These are phyloP conservation scores for Bufo bufo DNA, from an alignment of 2,113 vertebrate genomes.

Conservation along the genomic window DNA sequence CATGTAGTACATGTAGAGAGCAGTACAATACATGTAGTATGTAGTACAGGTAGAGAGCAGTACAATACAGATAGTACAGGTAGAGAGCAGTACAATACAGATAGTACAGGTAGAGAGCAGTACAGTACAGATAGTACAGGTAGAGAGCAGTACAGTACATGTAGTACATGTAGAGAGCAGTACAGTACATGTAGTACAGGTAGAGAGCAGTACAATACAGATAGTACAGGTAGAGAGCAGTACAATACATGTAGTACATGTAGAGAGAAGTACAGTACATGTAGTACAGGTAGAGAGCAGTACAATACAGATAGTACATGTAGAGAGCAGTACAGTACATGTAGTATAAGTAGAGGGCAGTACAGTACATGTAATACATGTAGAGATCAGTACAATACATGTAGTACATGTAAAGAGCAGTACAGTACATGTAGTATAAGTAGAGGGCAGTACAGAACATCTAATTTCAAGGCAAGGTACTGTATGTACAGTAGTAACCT, in stretches of 20 bases:
- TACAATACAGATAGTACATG: too few species aligned
- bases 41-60: background rate
- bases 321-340: too few species aligned
- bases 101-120: background rate
- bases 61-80: background rate
- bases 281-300: background rate
- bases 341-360: too few species aligned
- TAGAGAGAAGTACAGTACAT: background rate
- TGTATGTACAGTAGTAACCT: too few species aligned
- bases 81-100: background rate
- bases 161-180: background rate
- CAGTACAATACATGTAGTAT: too few species aligned
- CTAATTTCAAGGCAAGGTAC: too few species aligned
- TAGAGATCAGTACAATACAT: too few species aligned
- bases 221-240: background rate
- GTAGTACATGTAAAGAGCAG: too few species aligned
- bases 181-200: background rate
- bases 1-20: too few species aligned
- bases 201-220: background rate
- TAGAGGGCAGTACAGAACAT: too few species aligned
- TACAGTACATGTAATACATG: too few species aligned
- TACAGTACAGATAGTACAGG: background rate
- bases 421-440: too few species aligned
- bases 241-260: background rate
- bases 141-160: background rate